Conservation (phyloP, 2,888 invertebrate species). For the Encarsia formosa region DNA sequence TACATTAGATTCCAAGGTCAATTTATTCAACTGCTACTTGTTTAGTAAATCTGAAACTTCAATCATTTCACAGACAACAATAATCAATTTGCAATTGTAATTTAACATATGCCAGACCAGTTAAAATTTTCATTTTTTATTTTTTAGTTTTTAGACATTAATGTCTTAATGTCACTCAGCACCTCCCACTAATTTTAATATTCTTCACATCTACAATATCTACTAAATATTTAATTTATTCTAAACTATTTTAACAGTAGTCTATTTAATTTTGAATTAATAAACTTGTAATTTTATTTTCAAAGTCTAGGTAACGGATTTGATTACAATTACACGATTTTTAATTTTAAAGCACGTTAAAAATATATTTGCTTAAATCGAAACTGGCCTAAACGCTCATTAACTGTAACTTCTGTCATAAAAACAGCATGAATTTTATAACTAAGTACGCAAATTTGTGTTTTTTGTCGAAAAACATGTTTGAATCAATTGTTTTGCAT, state of each 20-base stretch:
- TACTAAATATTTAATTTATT: conserved; percentile 13
- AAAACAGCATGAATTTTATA: conserved; percentile 27
- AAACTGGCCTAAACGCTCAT: conserved; percentile 20
- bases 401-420: conserved; percentile 19
- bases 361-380: conserved; percentile 22
- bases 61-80: conserved; percentile 28
- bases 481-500: conserved; percentile 26
- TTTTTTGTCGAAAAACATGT: conserved; percentile 18
- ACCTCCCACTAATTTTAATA: conserved; percentile 32
- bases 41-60: conserved; percentile 30
- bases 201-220: too few species aligned
- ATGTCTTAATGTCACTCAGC: conserved; percentile 28
- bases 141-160: background rate
- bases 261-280: conserved; percentile 2
- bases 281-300: conserved; percentile 1
- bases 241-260: conserved; percentile 3
- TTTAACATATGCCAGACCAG: conserved; percentile 21
- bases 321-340: conserved; percentile 6
- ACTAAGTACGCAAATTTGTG: conserved; percentile 21
- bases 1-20: conserved; percentile 18
- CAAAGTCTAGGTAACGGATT: conserved; percentile 24
- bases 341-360: conserved; percentile 22
- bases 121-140: conserved; percentile 7
- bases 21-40: conserved; percentile 11
- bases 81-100: conserved; percentile 27